Base-by-base conservation (phyloP, 2,797 vertebrate genomes). In the Menidia menidia region DNA sequence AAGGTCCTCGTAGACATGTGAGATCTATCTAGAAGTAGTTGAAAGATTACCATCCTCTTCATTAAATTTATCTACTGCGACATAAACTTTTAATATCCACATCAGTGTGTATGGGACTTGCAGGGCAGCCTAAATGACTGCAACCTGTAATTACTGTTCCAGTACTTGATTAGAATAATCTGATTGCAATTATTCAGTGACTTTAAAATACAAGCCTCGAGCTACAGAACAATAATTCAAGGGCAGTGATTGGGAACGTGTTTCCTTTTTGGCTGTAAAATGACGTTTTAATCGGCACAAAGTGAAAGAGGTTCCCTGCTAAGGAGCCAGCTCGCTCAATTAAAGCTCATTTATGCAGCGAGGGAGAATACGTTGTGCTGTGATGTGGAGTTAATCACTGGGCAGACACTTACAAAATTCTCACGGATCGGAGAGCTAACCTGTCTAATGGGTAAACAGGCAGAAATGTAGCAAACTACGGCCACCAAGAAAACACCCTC, bases 131-230 rank as follows among this genome's bases (percentile, higher is more conserved):
- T 96, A 97, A 97, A 96, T 96, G 95, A 96, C 95, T 97, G 94
- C 95, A 97, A 97, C 96, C 97, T 97, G 96, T 98, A 99, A 99
- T 99, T 98, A 97, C 96, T 96, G 93, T 95, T 97, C 95, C 95
- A 96, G 95, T 94, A 96, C 96, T 98, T 98, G 96, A 98, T 98
- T 98, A 97, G 96, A 97, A 97, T 98, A 98, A 98, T 98, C 97
- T 97, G 96, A 98, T 98, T 97, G 96, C 96, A 99, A 97, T 99
- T 98, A 98, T 98, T 99, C 96, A 96, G 96, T 97, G 95, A 97
- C 97, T 97, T 98, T 97, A 97, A 97, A 94, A 97, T 97, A 97
- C 95, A 97, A 95, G 97, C 97, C 97, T 90, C 92, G 92, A 98
- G 98, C 96, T 97, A 97, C 95, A 96, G 96, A 96, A 97, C 96